A percentile compares a stretch with the other conserved stretches of the same genome.
Evolutionary conservation across 2,797 vertebrate species (phyloP).

Genomic region (Macropus fuliginosus): DNA sequence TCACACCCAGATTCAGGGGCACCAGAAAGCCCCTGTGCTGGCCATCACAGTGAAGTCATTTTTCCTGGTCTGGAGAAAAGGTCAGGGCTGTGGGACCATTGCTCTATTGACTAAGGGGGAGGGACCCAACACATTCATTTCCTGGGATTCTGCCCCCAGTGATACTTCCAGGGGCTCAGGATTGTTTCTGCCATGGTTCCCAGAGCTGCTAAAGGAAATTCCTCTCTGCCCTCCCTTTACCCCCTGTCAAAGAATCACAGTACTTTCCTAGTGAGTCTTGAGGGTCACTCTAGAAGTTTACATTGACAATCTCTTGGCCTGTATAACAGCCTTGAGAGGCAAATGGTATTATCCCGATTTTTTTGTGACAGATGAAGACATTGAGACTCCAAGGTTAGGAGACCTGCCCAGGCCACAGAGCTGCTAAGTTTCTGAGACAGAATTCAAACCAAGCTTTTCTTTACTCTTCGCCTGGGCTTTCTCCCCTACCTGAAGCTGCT

Average conservation of each 20-base stretch:
- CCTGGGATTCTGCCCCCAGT: background rate
- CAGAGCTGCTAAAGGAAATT: background rate
- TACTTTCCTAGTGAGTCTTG: background rate
- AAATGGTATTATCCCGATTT: background rate
- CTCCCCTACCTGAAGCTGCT: background rate
- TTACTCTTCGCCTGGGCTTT: background rate
- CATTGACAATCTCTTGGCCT: background rate
- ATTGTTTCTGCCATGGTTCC: background rate
- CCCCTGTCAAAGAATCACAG: background rate
- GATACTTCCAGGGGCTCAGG: background rate
- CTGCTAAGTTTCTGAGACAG: background rate
- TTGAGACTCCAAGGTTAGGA: background rate
- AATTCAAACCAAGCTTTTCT: background rate
- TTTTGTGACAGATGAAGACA: background rate
- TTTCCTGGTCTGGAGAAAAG: background rate
- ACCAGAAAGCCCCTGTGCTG: background rate
- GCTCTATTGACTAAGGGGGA: background rate
- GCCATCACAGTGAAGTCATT: background rate
- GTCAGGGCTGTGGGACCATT: background rate
- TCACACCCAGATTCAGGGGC: background rate
- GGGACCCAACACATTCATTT: fast-evolving
- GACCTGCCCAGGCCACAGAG: background rate
- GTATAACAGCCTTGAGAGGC: background rate
- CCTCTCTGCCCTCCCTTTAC: background rate
- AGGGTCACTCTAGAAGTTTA: background rate